Base-by-base conservation (phyloP, 2,797 vertebrate genomes). In the Tragelaphus oryx region DNA sequence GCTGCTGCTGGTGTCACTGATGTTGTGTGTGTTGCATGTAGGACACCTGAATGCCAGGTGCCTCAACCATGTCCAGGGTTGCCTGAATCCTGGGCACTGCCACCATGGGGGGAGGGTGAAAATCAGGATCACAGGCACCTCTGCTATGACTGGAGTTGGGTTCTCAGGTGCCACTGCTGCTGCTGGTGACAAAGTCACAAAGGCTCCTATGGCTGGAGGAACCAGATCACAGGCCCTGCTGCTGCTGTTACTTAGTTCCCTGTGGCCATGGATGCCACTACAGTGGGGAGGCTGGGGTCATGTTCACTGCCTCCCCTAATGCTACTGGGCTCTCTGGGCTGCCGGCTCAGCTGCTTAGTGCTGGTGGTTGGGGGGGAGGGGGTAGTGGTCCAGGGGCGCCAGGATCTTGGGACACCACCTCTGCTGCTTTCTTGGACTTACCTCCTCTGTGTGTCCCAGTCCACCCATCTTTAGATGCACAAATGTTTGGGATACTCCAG, bases 231-330 rank as follows among this genome's bases (percentile, higher is more conserved):
- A 37, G 50, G 76, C n/a, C 50, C 76, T 1, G 1, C 75, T 33
- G 76, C 48, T 33, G 76, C 50, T 79, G n/a, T 14, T 24, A 20
- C 20, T 6, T 50, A 13, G 30, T 33, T 79, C n/a, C 50, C 50
- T 54, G 76, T 33, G 76, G 48, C 30, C 11, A 0, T 8, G 50
- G 76, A 4, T 3, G 76, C 50, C 50, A 3, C 76, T 14, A 12
- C 17, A 1, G 12, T 16, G 12, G 76, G 76, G 50, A 54, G 76
- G 50, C 50, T 1, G 20, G n/a, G 30, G n/a, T 5, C 50, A 0
- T 24, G 76, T 14, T 13, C 20, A 7, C 50, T 37, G 76, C 50
- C n/a, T 14, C 20, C 2, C n/a, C 6, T 24, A 24, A 52, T 8
- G 50, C 76, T 37, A 0, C n/a, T 24, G 50, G 30, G 46, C 30